phyloP scores from a whole-genome alignment of 2,113 vertebrate species.

The Cyrtonyx montezumae region DNA sequence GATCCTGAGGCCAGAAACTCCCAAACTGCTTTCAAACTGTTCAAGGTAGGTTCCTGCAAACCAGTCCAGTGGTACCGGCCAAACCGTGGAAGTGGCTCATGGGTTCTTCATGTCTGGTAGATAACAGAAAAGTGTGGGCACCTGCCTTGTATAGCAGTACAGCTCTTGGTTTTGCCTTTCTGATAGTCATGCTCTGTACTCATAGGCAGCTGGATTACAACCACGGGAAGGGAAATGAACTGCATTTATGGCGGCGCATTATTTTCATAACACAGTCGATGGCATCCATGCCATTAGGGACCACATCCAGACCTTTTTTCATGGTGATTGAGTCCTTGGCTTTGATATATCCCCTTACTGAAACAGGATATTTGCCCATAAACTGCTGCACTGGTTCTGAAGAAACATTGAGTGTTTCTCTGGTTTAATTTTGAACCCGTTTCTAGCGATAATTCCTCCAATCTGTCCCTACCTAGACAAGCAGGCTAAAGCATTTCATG shows the following conservation, averaged over 20 bases:
- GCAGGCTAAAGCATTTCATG: not conserved
- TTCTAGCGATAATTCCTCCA: not conserved
- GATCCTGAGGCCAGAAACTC: not conserved
- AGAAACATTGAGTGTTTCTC: accelerated
- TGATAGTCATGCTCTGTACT: accelerated
- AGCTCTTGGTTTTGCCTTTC: not conserved
- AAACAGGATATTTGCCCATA: not conserved
- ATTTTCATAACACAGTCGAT: accelerated
- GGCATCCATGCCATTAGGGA: not conserved
- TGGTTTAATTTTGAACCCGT: not conserved
- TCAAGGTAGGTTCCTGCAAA: not conserved
- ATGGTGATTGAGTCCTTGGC: not conserved
- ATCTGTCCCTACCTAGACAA: not conserved
- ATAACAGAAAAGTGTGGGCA: not conserved
- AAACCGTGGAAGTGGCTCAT: accelerated
- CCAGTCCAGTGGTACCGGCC: not conserved
- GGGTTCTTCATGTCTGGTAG: not conserved
- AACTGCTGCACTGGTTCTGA: not conserved
- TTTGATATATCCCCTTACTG: not conserved
- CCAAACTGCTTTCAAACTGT: not conserved
- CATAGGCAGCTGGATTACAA: not conserved
- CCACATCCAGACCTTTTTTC: not conserved
- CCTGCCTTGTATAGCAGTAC: not conserved
- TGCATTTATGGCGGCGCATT: not conserved
- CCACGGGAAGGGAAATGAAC: not conserved